Base-by-base conservation (phyloP, 2,797 vertebrate species). In the Trematomus bernacchii region DNA sequence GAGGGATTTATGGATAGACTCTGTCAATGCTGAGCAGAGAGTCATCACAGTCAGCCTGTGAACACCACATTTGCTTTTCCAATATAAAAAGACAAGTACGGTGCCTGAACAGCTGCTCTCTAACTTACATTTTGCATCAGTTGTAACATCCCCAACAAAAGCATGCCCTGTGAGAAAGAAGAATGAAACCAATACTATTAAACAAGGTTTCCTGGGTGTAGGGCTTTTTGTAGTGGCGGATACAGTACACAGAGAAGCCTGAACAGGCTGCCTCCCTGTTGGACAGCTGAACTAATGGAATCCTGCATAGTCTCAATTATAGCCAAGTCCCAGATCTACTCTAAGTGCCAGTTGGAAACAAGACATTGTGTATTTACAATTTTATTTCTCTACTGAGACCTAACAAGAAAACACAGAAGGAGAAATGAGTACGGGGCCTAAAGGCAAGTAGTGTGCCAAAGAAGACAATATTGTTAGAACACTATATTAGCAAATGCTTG, bases 1-100 rank as follows among this genome's bases (percentile, higher is more conserved):
- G 72, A 73, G 81, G 80, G 85, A 90, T 91, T 87, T 87, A 80
- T 88, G 74, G 84, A 90, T 90, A 86, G 87, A 90, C 77, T 21
- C 71, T 76, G 77, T 79, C 84, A 63, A 37, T 59, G 73, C 43
- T 77, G 77, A 80, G 74, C 55, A 70, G 71, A 77, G 55, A 71
- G 77, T 47, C 2, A 18, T 52, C 40, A 23, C 66, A 72, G 70
- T 66, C 58, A 12, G 14, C 59, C 51, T 52, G 30, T 57, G 43
- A 82, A 10, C 40, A 43, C 53, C 60, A 16, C 52, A 40, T 23
- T 79, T 1, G 0, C 55, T 30, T 4, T 57, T 76, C 52, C 72
- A 55, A 51, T 66, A 51, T 70, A 71, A 80, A 86, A 81, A 16
- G 46, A 77, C 33, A 57, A 59, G 37, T 46, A 54, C 14, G 18